These are phyloP conservation scores for Protophormia terraenovae DNA, from an alignment of 2,888 invertebrate species.

Conservation along the genomic window DNA sequence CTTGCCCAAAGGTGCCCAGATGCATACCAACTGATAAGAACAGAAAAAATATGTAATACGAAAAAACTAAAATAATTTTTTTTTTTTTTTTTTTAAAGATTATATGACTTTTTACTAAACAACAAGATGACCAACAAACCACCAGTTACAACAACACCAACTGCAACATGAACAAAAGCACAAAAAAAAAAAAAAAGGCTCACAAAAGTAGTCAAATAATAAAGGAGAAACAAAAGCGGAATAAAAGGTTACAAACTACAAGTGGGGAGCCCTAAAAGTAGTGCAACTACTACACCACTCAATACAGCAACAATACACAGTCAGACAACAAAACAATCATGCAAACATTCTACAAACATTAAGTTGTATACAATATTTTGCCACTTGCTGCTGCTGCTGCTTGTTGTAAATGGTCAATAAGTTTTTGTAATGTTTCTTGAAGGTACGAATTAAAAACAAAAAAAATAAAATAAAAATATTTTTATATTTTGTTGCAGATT, in stretches of 20 bases:
- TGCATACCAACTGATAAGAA: conserved; percentile 80
- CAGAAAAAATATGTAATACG: conserved; percentile 28
- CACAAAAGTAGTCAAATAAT: too few species aligned
- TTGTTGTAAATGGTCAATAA: conserved; percentile 62
- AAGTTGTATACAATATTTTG: conserved; percentile 62
- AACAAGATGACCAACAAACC: conserved; percentile 29
- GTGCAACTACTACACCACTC: conserved; percentile 74
- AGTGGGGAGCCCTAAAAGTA: conserved; percentile 77
- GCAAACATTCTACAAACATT: conserved; percentile 32
- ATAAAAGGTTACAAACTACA: conserved; percentile 49
- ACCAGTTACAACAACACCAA: conserved; percentile 35
- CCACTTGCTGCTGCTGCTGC: conserved; percentile 59
- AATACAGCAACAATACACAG: conserved; percentile 32
- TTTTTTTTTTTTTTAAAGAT: too few species aligned
- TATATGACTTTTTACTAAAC: conserved; percentile 30
- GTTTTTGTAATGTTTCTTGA: conserved; percentile 60
- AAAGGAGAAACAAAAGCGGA: background rate
- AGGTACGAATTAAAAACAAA: conserved; percentile 25
- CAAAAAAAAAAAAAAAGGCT: conserved; percentile 56
- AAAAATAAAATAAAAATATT: background rate
- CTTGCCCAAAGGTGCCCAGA: conserved; percentile 80
- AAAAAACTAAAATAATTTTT: conserved; percentile 70
- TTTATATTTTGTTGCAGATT: conserved; percentile 61
- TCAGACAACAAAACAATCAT: conserved; percentile 5
- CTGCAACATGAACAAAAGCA: conserved; percentile 27